Conservation (phyloP, 2,888 invertebrate species). For the Esperia sulphurella region DNA sequence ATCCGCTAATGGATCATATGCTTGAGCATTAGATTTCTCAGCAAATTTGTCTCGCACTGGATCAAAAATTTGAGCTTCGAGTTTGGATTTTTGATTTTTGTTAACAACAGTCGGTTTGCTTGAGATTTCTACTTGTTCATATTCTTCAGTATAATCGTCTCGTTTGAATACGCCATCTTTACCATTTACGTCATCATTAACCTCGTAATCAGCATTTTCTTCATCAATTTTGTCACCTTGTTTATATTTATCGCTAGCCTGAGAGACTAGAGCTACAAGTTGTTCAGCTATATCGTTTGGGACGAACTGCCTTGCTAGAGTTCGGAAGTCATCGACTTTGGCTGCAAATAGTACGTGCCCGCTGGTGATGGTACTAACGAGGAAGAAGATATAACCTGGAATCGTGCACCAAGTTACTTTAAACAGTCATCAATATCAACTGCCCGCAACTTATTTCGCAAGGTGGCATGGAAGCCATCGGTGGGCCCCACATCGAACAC, state of each 20-base stretch:
- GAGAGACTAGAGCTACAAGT: slow-evolving; percentile 26
- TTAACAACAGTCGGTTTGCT: slow-evolving; percentile 8
- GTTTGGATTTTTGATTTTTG: neutral
- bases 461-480: too few species aligned
- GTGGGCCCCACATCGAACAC: too few species aligned
- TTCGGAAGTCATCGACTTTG: slow-evolving; percentile 39
- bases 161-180: slow-evolving; percentile 2
- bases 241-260: neutral
- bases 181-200: neutral
- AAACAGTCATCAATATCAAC: neutral
- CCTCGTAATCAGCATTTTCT: neutral
- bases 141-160: neutral
- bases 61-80: neutral
- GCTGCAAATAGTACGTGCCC: slow-evolving; percentile 35
- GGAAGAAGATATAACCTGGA: slow-evolving; percentile 11
- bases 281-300: slow-evolving; percentile 31
- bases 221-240: neutral
- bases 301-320: slow-evolving; percentile 35
- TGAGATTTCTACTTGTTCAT: slow-evolving; percentile 5
- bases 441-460: too few species aligned
- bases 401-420: neutral
- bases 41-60: too few species aligned
- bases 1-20: too few species aligned
- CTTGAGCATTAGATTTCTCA: too few species aligned
- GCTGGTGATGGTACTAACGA: slow-evolving; percentile 4